Evolutionary conservation across 2,888 invertebrate species (phyloP), one percentile per base, ranked within the genome.

Genomic region (Mythimna albipuncta): DNA sequence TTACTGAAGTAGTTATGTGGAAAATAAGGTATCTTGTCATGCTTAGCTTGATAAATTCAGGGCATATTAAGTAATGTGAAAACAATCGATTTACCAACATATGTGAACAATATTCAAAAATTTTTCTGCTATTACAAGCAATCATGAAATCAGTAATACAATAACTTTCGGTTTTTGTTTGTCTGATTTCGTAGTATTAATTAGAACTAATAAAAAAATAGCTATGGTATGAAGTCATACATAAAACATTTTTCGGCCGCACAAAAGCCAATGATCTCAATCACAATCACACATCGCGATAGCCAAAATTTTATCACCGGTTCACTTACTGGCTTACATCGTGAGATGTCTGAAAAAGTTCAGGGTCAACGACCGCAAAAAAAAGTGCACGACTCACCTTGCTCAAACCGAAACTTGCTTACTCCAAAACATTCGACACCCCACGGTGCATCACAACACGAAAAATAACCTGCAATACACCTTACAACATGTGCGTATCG

Each of bases 391-490:
- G 77, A 92, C 95, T 94, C 90, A 95, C 96, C 95, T 93, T 85
- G 86, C 85, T 94, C 91, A 92, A 85, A 86, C 88, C 88, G 87
- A 94, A 94, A 93, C 90, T 90, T 89, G 91, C 93, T 93, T 93
- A 79, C 84, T 89, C 87, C 87, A 86, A 89, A 85, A 90, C 89
- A 92, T 93, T 89, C 89, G 75, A 90, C 88, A 91, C 88, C 89
- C 90, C 86, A 87, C 82, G 89, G 90, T 93, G 92, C 95, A 94
- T 94, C 93, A 92, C 93, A 89, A 85, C 91, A 93, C 90, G 82
- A 88, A 89, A 90, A 88, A 88, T 85, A 87, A 89, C 88, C 82
- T 80, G 70, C 81, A 83, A 82, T 81, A 74, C 87, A 85, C 86
- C 80, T 79, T 84, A 75, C 84, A 89, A 86, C 91, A 89, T 88